Evolutionary conservation across 2,113 vertebrate species (phyloP), one percentile per base, ranked within the genome.

Genomic region (Rousettus leschenaultii): DNA sequence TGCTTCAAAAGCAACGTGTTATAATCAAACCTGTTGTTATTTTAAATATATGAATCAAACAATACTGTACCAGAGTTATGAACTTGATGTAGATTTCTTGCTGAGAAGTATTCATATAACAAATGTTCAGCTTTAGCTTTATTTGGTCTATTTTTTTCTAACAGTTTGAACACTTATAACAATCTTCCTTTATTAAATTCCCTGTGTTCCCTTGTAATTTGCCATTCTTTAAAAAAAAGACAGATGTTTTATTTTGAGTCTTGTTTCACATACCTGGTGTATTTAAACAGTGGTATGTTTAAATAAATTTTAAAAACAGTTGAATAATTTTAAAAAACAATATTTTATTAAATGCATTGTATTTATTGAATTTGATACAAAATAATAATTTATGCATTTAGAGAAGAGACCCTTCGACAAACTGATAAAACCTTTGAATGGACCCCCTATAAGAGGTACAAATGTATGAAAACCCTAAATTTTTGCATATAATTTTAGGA

Each of bases 121-220:
- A 92, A 75, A 90, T 92, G 68, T 65, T 98, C n/a, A 84, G 30
- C 65, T 48, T 78, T 83, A 22, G 48, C 57, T 80, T 96, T 94
- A 95, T 93, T 95, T 80, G 51, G 78, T 63, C 70, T 96, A 78
- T 97, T 95, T 96, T 95, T 96, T 93, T 91, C 93, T 91, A 95
- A 86, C 87, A 94, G 75, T 93, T 94, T 95, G 82, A 95, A 86
- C 71, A 87, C 74, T 91, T 78, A 33, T 13, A 91, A 84, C 35
- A 89, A 53, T 91, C 45, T 92, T 13, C 65, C 38, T 97, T 83
- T 92, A 89, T 97, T 93, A 96, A 96, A 94, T 92, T 53, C 61
- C 51, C 57, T 92, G 33, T 75, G 18, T 94, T 63, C 48, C 15
- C 59, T 24, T 87, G 53, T 3, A 83, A 48, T 86, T 94, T 92